These are phyloP conservation scores for Hydractinia symbiolongicarpus DNA, from an alignment of 30 jellyfish, hydroid and myxozoan species.

Conservation along the genomic window DNA sequence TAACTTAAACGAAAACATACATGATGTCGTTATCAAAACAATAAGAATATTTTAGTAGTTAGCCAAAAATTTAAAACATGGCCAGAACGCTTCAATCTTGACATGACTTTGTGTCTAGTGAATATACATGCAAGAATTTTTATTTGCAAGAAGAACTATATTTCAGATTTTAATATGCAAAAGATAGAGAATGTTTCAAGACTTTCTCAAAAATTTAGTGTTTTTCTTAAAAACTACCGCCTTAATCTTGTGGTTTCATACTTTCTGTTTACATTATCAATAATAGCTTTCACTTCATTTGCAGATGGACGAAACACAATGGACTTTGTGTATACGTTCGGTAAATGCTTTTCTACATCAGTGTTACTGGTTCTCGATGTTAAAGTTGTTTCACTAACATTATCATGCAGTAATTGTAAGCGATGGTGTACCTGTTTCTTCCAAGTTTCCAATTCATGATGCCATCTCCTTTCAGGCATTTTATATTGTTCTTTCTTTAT, in stretches of 20 bases:
- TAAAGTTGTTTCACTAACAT: not conserved
- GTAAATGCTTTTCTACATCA: not conserved
- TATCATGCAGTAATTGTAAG: not conserved
- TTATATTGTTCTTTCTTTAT: not conserved
- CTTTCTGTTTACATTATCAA: not conserved
- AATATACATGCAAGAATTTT: too few relatives aligned
- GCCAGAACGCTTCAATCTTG: too few relatives aligned
- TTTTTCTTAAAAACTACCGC: too few relatives aligned
- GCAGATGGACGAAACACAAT: not conserved
- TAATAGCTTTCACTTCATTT: conserved; percentile 5
- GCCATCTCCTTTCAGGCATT: not conserved
- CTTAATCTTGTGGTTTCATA: not conserved
- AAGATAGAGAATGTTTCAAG: too few relatives aligned
- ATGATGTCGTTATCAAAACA: too few relatives aligned
- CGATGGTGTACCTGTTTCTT: not conserved
- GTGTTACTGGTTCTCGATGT: not conserved
- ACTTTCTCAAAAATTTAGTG: too few relatives aligned
- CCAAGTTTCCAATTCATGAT: not conserved
- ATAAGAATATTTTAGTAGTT: too few relatives aligned
- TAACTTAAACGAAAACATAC: too few relatives aligned
- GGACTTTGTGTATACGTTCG: conserved; percentile 4
- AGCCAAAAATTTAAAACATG: too few relatives aligned
- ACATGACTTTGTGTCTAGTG: too few relatives aligned
- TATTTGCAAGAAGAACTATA: too few relatives aligned
- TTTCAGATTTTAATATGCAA: too few relatives aligned